Percentiles rank a stretch among this genome's conserved stretches.
Evolutionary conservation across 1,140 invertebrate species (phyloP).

Genomic region (Idris sp.): DNA sequence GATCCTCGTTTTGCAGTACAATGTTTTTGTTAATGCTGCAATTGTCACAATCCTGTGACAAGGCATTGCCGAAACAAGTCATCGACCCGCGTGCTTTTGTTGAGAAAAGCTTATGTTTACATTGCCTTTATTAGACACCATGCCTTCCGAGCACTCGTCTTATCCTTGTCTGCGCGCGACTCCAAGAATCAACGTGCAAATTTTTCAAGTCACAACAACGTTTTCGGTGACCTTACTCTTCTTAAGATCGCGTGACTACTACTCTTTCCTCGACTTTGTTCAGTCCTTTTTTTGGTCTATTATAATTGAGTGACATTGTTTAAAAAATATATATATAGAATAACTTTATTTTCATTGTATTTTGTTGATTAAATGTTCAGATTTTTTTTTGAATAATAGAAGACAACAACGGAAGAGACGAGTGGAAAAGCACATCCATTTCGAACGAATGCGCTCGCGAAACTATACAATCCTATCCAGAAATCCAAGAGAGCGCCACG

Average conservation of each 20-base stretch:
- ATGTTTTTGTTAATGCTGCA: too few species aligned
- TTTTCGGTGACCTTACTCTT: too few species aligned
- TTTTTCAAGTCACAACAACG: slow-evolving; percentile 10
- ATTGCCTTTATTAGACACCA: slow-evolving; percentile 32
- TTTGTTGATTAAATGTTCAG: too few species aligned
- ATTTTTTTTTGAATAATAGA: too few species aligned
- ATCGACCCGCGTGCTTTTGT: slow-evolving; percentile 39
- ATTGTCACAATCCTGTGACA: too few species aligned
- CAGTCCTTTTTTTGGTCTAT: too few species aligned
- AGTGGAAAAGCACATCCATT: slow-evolving; percentile 3
- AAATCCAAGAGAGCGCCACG: slow-evolving; percentile 52
- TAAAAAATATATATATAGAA: too few species aligned
- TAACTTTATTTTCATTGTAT: too few species aligned
- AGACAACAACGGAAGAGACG: too few species aligned
- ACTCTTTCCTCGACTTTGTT: too few species aligned
- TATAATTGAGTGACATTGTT: too few species aligned
- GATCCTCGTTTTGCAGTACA: slow-evolving; percentile 2
- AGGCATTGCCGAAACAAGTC: slow-evolving; percentile 21
- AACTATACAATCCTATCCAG: slow-evolving; percentile 40
- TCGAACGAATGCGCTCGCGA: slow-evolving; percentile 24
- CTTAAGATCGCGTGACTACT: too few species aligned
- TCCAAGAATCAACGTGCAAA: slow-evolving; percentile 21
- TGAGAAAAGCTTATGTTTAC: slow-evolving; percentile 37
- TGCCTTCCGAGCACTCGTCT: slow-evolving; percentile 24
- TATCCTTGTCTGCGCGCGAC: slow-evolving; percentile 40